Evolutionary conservation across 2,888 invertebrate species (phyloP).

Genomic region (Hoplodrina blanda): DNA sequence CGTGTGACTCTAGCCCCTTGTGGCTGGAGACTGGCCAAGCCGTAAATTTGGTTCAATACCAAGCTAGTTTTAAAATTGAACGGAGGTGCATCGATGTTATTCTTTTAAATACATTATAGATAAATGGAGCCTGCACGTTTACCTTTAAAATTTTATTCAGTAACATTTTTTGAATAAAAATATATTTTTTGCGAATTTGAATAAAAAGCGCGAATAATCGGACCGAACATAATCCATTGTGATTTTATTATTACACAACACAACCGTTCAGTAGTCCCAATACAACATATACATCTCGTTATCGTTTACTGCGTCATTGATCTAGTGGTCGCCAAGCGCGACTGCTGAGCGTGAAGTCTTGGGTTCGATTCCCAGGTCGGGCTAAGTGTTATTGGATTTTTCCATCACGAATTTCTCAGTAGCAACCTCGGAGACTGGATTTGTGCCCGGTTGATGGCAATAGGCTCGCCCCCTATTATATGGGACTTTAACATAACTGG

Average conservation of each 20-base stretch:
- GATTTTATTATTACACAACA: conserved; percentile 37
- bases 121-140: conserved; percentile 16
- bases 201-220: conserved; percentile 12
- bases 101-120: conserved; percentile 30
- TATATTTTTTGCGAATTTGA: conserved; percentile 12
- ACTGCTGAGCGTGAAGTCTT: too few relatives aligned
- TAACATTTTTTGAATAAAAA: conserved; percentile 2
- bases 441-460: too few relatives aligned
- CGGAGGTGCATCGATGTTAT: conserved; percentile 47
- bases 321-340: too few relatives aligned
- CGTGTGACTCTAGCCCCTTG: conserved; percentile 58
- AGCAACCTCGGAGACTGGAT: too few relatives aligned
- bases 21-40: conserved; percentile 72
- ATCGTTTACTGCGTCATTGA: too few relatives aligned
- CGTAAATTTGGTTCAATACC: conserved; percentile 69
- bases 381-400: too few relatives aligned
- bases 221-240: conserved; percentile 18
- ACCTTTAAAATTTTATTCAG: conserved; percentile 38
- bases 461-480: too few relatives aligned
- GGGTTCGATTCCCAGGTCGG: too few relatives aligned
- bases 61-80: conserved; percentile 70
- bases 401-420: too few relatives aligned
- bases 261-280: background rate
- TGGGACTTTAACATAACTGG: too few relatives aligned
- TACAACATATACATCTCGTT: too few relatives aligned